A percentile compares a stretch with the other conserved stretches of the same genome.
Evolutionary conservation across 2,888 invertebrate genomes (phyloP).

Genomic region (Phyllotreta striolata): DNA sequence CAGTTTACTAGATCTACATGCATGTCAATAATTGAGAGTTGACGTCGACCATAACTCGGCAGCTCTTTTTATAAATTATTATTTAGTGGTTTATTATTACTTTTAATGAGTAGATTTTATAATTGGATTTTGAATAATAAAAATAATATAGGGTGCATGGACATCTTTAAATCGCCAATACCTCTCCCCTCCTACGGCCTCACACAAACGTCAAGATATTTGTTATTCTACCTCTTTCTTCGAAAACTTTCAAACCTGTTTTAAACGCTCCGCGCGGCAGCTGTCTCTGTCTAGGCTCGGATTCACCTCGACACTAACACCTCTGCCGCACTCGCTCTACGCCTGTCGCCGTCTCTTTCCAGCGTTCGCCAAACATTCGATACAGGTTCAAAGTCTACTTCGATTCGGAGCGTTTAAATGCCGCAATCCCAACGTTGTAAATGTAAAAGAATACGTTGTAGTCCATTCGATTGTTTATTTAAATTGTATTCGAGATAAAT

Average conservation of each 20-base stretch:
- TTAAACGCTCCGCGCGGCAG: conserved; percentile 41
- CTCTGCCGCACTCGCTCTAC: conserved; percentile 54
- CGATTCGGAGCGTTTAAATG: conserved; percentile 27
- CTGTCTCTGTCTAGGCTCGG: conserved; percentile 59
- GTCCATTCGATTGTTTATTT: no score
- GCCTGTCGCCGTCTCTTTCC: conserved; percentile 44
- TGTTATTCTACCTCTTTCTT: conserved; percentile 57
- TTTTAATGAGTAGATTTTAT: no score
- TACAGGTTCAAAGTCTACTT: conserved; percentile 48
- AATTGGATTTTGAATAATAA: not conserved
- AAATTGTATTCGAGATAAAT: no score
- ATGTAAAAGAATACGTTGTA: no score
- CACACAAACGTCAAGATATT: conserved; percentile 48
- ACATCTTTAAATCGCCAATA: conserved; percentile 24
- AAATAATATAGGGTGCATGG: conserved; percentile 13
- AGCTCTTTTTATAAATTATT: no score
- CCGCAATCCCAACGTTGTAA: conserved; percentile 10
- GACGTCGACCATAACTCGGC: no score
- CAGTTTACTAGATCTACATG: no score
- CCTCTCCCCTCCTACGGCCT: conserved; percentile 36
- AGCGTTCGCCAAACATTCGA: conserved; percentile 48
- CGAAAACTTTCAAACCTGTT: conserved; percentile 62
- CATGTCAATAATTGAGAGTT: not conserved
- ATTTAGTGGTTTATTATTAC: no score
- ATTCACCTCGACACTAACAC: conserved; percentile 58